phyloP scores from a whole-genome alignment of 2,888 invertebrate genomes.

The Agrypnus murinus region DNA sequence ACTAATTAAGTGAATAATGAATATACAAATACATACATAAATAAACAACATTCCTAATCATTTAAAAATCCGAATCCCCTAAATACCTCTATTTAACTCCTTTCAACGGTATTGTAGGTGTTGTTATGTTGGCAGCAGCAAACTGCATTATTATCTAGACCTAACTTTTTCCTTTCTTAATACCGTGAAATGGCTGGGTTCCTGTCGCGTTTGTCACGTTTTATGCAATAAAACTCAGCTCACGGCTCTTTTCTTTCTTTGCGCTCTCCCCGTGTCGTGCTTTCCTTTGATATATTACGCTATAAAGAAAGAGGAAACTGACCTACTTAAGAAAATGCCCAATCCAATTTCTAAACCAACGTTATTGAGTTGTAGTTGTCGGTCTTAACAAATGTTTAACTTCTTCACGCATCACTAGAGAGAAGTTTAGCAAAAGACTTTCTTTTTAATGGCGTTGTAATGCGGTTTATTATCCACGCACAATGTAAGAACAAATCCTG shows the following conservation, averaged over 20 bases:
- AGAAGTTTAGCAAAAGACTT: background rate
- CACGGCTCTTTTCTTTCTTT: constrained; percentile 27
- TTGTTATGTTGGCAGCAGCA: constrained; percentile 21
- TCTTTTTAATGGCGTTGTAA: constrained; percentile 1
- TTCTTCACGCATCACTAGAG: constrained; percentile 12
- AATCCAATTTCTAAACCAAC: constrained; percentile 39
- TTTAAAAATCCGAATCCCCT: no score
- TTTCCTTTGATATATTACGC: constrained; percentile 40
- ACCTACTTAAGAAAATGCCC: constrained; percentile 42
- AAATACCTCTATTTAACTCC: no score
- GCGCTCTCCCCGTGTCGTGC: constrained; percentile 5
- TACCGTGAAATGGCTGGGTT: constrained; percentile 28
- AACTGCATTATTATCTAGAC: constrained; percentile 38
- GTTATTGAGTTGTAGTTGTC: constrained; percentile 23
- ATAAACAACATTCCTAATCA: no score
- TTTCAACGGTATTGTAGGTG: constrained; percentile 12
- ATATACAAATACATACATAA: no score
- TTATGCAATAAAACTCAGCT: constrained; percentile 38
- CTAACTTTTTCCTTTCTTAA: constrained; percentile 31
- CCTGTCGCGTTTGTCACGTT: constrained; percentile 37
- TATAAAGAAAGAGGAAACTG: constrained; percentile 39
- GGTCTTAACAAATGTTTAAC: background rate
- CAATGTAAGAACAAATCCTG: no score
- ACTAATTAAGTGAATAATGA: no score
- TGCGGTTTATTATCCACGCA: no score